These are phyloP conservation scores for Ctenopoma kingsleyae DNA, from an alignment of 2,797 vertebrate genomes.

Conservation along the genomic window DNA sequence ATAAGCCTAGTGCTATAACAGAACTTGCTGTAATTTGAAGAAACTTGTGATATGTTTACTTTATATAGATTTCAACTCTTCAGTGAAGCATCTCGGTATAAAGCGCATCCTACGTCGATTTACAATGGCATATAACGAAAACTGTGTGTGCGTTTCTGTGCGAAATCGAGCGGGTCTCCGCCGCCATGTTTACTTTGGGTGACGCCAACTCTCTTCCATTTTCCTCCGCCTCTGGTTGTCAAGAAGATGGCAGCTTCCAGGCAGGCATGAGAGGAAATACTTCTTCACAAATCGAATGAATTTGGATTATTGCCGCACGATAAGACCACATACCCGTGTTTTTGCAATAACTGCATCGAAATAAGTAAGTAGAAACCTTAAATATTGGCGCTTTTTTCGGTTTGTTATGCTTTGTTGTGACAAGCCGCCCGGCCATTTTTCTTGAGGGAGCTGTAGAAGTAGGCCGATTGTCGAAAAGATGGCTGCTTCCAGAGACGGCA, in stretches of 20 bases:
- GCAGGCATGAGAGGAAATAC: constrained; percentile 91
- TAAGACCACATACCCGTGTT: constrained; percentile 69
- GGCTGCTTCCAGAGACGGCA: constrained; percentile 88
- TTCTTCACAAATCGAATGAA: constrained; percentile 85
- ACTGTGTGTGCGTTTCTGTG: constrained; percentile 1
- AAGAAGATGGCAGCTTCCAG: constrained; percentile 98
- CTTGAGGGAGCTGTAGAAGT: constrained; percentile 83
- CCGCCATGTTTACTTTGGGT: constrained; percentile 86
- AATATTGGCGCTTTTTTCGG: constrained; percentile 20
- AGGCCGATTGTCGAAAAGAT: constrained; percentile 88
- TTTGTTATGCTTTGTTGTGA: constrained; percentile 83
- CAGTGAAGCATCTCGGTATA: not conserved
- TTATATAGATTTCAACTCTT: not conserved
- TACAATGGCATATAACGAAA: not conserved
- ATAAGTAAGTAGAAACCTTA: constrained; percentile 71
- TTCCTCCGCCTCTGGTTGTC: constrained; percentile 86
- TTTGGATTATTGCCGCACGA: constrained; percentile 76
- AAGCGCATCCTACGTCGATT: rapidly evolving
- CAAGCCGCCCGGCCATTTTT: constrained; percentile 86
- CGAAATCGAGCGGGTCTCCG: constrained; percentile 49
- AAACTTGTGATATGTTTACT: constrained; percentile 32
- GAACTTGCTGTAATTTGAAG: constrained; percentile 60
- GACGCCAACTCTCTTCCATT: constrained; percentile 81
- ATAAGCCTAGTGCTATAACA: constrained; percentile 69
- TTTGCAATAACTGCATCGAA: constrained; percentile 78